Evolutionary conservation across 2,888 invertebrate species (phyloP).

Genomic region (Platerodrilus igneus): DNA sequence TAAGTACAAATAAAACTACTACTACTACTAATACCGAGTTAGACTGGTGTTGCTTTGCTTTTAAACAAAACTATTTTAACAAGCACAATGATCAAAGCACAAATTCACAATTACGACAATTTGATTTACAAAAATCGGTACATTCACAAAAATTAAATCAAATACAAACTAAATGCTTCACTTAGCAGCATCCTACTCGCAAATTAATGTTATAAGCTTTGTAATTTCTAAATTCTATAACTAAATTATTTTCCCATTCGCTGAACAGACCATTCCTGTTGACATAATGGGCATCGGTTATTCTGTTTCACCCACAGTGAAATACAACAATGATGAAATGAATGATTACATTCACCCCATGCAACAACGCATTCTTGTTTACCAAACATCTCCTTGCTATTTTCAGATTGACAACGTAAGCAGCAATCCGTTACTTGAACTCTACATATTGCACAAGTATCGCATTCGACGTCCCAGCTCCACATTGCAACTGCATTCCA

Average conservation of each 20-base stretch:
- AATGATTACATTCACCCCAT: conserved; percentile 99
- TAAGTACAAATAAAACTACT: no score
- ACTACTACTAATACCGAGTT: no score
- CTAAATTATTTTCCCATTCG: conserved; percentile 94
- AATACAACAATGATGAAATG: conserved; percentile 99
- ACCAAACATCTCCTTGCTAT: conserved; percentile 79
- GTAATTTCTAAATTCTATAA: no score
- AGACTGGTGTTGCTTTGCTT: no score
- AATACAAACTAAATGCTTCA: no score
- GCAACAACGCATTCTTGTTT: conserved; percentile 97
- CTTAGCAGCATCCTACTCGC: no score
- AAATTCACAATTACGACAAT: no score
- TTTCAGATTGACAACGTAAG: conserved; percentile 92
- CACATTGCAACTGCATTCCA: conserved; percentile 99
- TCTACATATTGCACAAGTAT: conserved; percentile 98
- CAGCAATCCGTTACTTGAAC: conserved; percentile 97
- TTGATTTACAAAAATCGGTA: no score
- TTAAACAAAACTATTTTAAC: no score
- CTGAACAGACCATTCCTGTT: conserved; percentile 98
- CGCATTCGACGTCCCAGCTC: conserved; percentile 99
- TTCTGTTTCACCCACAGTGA: conserved; percentile 97
- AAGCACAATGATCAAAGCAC: no score
- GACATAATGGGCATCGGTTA: conserved; percentile 92
- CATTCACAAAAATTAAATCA: no score
- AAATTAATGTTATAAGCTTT: no score